Percentiles rank a stretch among this genome's conserved stretches.
Evolutionary conservation across 2,888 invertebrate species (phyloP).

Genomic region (Thymelicus sylvestris): DNA sequence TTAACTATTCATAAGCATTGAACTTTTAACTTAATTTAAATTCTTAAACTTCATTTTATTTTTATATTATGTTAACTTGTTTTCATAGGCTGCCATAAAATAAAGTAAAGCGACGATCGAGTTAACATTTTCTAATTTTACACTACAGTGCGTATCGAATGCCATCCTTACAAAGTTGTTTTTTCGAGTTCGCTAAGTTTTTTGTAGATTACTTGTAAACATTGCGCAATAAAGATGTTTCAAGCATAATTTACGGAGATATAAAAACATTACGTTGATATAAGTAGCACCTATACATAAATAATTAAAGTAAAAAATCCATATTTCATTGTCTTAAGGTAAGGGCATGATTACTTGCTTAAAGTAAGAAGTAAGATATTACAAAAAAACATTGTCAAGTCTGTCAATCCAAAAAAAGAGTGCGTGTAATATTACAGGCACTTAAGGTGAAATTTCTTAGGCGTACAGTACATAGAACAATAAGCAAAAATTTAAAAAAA

Average conservation of each 20-base stretch:
- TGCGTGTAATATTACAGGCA: too few species aligned
- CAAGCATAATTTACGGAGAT: conserved; percentile 2
- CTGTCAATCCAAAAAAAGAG: too few species aligned
- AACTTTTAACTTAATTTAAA: too few species aligned
- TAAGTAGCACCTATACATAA: too few species aligned
- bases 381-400: too few species aligned
- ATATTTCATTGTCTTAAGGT: background rate
- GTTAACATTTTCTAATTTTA: conserved; percentile 48
- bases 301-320: background rate
- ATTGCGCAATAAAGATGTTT: conserved; percentile 39
- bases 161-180: conserved; percentile 50
- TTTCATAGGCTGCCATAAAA: conserved; percentile 7
- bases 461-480: too few species aligned
- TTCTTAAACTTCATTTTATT: background rate
- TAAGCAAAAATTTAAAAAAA: too few species aligned
- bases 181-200: conserved; percentile 46
- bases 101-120: conserved; percentile 39
- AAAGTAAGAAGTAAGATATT: too few species aligned
- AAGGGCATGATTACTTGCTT: too few species aligned
- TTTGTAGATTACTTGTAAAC: conserved; percentile 45
- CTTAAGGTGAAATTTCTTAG: too few species aligned
- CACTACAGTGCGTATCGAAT: conserved; percentile 54
- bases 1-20: background rate
- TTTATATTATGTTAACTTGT: background rate
- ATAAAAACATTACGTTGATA: background rate